Base-by-base conservation (phyloP, 2,113 vertebrate genomes). In the Phocoena sinus region DNA sequence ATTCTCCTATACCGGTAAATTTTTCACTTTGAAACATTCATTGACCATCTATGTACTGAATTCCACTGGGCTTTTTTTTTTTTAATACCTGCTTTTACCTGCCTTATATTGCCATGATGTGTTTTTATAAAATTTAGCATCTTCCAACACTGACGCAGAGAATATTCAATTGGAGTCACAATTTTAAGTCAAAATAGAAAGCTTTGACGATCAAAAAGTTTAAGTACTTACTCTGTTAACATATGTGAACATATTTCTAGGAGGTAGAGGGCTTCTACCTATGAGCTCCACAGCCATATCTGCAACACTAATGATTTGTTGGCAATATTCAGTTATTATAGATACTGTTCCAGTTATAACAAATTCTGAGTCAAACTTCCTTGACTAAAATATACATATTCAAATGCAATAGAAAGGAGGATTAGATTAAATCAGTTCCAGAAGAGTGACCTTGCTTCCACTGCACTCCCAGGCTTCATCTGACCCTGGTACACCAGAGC, bases 151-250 rank as follows among this genome's bases (percentile, higher is more conserved):
- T 56, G 5, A 63, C 47, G 1, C 14, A 62, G 17, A 89, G 36
- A 96, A 50, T 36, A 89, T 31, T 76, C 47, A 86, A 14, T 33
- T 89, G 2, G 33, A n/a, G 25, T 76, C 60, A 89, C 0, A 56
- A 20, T 65, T n/a, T 89, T 62, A n/a, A 65, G 5, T 83, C 26
- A 74, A 84, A 89, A 38, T 58, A 8, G n/a, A 92, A 92, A 91
- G 2, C 4, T 92, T 38, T 91, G 11, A 63, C 23, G n/a, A 50
- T 83, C 33, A 56, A 89, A 91, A 90, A 13, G 25, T 83, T 31
- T 8, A 56, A 74, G 9, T 18, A 47, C 4, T 71, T 88, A 67
- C 1, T 92, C 67, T 68, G 0, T 89, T 62, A 82, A 79, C 31
- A 74, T 50, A 36, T 23, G 2, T 33, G 4, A 5, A 67, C 26